Evolutionary conservation across 1,140 invertebrate genomes (phyloP), one percentile per base, ranked within the genome.

Genomic region (Mamestra configurata): DNA sequence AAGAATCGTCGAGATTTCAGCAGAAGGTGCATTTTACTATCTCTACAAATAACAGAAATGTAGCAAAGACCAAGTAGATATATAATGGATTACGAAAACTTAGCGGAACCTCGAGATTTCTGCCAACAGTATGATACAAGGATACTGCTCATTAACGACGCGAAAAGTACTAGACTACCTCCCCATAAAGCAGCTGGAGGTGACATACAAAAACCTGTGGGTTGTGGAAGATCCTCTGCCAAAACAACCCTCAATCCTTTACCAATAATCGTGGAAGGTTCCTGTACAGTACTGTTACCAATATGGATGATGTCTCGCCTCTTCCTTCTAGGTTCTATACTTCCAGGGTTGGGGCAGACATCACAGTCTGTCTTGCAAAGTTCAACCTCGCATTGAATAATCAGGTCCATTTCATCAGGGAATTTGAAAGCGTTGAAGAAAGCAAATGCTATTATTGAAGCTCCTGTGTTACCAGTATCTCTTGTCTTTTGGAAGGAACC

Each of bases 341-440:
- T 97, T 82, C 96, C 96, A 27, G 96, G 93, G 81, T 97, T 96
- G 0, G 97, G 96, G 86, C 97, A 98, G 13, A 97, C 96, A 61
- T 97, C 96, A 84, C 98, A 98, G 80, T 97, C 96, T 13, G 96
- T 97, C 94, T 98, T 98, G 84, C 98, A 98, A 0, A 98, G 93
- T 86, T 98, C 97, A 0, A 98, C 97, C 78, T 98, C 98, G 86
- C 98, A 98, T 86, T 98, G 97, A 46, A 98, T 96, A 79, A 97
- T 97, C 11, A 98, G 94, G 85, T 98, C 98, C 97, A 98, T 98
- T 27, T 97, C 96, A 87, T 98, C 98, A 0, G 98, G 98, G 93
- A 98, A 98, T 93, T 98, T 98, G 91, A 98, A 98, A 0, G 98
- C 98, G 90, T 97, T 97, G 91, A 98, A 97, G 92, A 96, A 97